Base-by-base conservation (phyloP, 53 echinoderm and acorn worm genomes). In the Arbacia lixula region DNA sequence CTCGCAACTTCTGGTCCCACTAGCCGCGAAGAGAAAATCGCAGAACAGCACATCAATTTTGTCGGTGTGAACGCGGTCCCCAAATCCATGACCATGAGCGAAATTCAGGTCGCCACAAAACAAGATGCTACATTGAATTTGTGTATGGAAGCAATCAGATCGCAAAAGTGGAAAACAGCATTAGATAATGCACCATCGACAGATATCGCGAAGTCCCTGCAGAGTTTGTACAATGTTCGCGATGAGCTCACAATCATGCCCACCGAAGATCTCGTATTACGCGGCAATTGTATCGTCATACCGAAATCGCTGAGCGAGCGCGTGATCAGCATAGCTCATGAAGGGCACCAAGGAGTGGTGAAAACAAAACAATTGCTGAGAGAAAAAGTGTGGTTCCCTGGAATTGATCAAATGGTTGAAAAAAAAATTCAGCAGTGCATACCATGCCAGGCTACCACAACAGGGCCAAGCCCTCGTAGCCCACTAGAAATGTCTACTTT, bases 311-410 rank as follows among this genome's bases (percentile, higher is more conserved):
- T 94, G 2, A 88, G 76, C 25, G 73, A 91, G 40, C 86, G 53
- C 27, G 39, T 87, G 1, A 14, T 84, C 19, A 65, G 85, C 21
- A 83, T 91, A 12, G 89, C 91, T 2, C 72, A 72, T 50, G 89
- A 95, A 66, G 89, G 87, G n/a, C 91, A 95, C 38, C 91, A 95
- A 57, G 87, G 95, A 42, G 76, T 89, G 37, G 75, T 79, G 2
- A 92, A 90, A 35, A 90, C 92, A 5, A 92, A 92, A 76, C 53
- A 80, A 42, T 31, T 91, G 1, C 42, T 91, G 19, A 53, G 85
- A 34, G 69, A 90, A 38, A 92, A 95, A 53, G 88, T 85, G 2
- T 92, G 92, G 95, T 92, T 92, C 40, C 89, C 92, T 8, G 83
- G 88, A 37, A 69, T 92, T 16, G 90, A 92, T 56, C 68, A 51